Percentiles rank a stretch among this genome's conserved stretches.
These are phyloP conservation scores for Emys orbicularis DNA, from an alignment of 2,797 vertebrate species.

Conservation along the genomic window DNA sequence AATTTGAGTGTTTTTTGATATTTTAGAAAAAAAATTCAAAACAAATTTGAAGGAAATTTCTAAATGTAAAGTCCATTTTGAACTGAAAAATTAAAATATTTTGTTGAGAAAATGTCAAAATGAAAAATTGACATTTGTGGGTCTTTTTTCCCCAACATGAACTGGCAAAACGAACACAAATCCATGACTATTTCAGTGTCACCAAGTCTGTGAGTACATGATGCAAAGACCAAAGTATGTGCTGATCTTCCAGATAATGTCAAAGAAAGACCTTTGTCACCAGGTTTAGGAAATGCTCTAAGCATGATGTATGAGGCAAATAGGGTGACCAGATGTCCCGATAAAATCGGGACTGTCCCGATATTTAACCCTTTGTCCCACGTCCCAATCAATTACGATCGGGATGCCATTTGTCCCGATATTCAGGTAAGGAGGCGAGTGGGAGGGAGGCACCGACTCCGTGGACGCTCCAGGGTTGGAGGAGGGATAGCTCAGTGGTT, in stretches of 20 bases:
- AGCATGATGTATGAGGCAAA: background rate
- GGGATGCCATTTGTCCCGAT: no score
- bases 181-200: background rate
- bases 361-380: no score
- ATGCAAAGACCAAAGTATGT: background rate
- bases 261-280: background rate
- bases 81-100: background rate
- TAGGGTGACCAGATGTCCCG: no score
- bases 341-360: no score
- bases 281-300: background rate
- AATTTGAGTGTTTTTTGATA: background rate
- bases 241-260: background rate
- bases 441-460: no score
- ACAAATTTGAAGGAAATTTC: background rate
- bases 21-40: background rate
- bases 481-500: no score
- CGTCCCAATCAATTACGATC: no score
- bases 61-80: background rate
- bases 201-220: background rate
- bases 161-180: background rate
- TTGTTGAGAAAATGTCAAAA: background rate
- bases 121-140: background rate
- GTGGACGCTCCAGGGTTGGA: no score
- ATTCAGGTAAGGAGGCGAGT: no score
- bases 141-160: background rate